These are phyloP conservation scores for Mnemiopsis leidyi DNA, from an alignment of 37 sponge, comb jelly and placozoan species.

Conservation along the genomic window DNA sequence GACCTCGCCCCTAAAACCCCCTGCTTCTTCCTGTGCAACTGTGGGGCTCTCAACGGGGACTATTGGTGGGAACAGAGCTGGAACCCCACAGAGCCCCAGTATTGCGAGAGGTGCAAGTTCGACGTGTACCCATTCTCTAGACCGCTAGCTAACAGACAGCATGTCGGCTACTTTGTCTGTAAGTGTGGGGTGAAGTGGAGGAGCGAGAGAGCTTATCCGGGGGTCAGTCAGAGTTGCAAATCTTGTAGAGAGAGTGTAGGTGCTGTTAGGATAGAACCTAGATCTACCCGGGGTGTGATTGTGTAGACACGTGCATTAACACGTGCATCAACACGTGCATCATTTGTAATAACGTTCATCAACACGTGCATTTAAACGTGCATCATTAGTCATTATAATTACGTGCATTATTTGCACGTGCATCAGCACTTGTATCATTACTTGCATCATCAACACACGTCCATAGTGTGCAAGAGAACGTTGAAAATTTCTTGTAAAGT, in stretches of 20 bases:
- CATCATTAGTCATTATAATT: too few species aligned
- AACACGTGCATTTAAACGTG: too few species aligned
- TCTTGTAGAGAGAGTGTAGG: background rate
- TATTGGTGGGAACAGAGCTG: constrained; percentile 31
- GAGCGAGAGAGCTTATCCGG: constrained; percentile 13
- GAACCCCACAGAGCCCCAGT: constrained; percentile 2
- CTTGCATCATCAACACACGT: too few species aligned
- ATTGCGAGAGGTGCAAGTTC: constrained; percentile 6
- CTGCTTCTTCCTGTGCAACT: background rate
- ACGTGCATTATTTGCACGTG: too few species aligned
- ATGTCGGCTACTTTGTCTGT: background rate
- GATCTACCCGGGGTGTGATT: background rate
- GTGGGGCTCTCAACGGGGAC: constrained; percentile 13
- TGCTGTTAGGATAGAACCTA: background rate
- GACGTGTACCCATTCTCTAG: constrained; percentile 28
- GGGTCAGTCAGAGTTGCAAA: background rate
- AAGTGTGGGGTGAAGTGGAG: constrained; percentile 35
- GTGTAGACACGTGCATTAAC: too few species aligned
- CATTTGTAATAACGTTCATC: too few species aligned
- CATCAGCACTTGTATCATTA: too few species aligned
- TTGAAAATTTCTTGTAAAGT: too few species aligned
- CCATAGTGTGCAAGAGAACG: too few species aligned
- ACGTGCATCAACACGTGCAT: too few species aligned
- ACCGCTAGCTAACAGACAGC: background rate
- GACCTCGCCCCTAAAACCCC: background rate